Conservation (phyloP, 2,888 invertebrate genomes). For the Julus scanicus region DNA sequence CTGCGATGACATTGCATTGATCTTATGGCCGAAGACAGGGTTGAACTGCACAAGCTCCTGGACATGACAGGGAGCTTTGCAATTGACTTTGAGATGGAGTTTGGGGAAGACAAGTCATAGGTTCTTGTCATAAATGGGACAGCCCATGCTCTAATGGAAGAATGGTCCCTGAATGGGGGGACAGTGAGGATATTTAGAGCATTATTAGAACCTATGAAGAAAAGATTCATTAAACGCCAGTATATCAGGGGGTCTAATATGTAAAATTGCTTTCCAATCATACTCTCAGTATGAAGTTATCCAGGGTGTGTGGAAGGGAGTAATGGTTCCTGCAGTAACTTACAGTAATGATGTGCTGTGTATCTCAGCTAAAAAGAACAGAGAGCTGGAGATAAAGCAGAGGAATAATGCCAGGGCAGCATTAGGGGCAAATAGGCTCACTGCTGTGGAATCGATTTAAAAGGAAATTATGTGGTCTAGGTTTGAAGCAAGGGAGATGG, state of each 20-base stretch:
- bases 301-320: too few species aligned
- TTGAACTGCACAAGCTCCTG: neutral
- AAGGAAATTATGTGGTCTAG: neutral
- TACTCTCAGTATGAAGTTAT: too few species aligned
- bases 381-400: neutral
- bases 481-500: neutral
- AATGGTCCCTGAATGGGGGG: neutral
- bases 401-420: neutral
- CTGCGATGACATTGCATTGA: neutral
- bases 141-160: neutral
- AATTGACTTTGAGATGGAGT: neutral
- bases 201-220: neutral
- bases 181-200: neutral
- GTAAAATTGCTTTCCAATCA: neutral
- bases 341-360: too few species aligned
- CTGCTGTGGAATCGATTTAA: neutral
- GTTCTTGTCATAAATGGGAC: neutral
- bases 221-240: neutral
- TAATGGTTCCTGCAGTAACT: too few species aligned
- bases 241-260: neutral
- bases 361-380: neutral
- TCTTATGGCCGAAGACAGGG: neutral
- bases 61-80: neutral
- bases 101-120: neutral
- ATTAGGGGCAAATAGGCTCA: neutral